These are phyloP conservation scores for Centropus bengalensis DNA, from an alignment of 2,113 vertebrate genomes.

Conservation along the genomic window DNA sequence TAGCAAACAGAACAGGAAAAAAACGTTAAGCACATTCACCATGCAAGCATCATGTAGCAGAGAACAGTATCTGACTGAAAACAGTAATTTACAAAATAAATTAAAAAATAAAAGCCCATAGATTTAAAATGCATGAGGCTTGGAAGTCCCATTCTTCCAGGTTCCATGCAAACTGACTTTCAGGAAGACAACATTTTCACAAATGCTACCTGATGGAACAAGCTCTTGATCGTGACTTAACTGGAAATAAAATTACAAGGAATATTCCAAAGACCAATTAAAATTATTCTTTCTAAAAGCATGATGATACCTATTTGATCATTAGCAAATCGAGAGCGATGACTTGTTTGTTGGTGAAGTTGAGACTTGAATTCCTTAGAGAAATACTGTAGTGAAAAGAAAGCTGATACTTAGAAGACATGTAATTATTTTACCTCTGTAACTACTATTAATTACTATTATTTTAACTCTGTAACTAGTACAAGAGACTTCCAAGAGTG, in stretches of 20 bases:
- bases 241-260: not conserved
- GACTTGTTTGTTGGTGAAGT: not conserved
- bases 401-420: not conserved
- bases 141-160: not conserved
- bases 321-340: not conserved
- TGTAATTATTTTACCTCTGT: not conserved
- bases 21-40: not conserved
- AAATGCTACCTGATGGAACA: not conserved
- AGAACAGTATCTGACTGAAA: not conserved
- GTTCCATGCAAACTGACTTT: not conserved
- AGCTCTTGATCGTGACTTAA: not conserved
- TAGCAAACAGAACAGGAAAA: not conserved
- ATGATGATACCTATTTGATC: not conserved
- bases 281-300: not conserved
- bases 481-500: not conserved
- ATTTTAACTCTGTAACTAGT: not conserved
- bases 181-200: not conserved
- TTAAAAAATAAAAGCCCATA: not conserved
- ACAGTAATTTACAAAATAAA: not conserved
- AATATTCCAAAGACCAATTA: not conserved
- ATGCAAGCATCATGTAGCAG: not conserved
- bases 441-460: not conserved
- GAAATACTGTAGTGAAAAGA: not conserved
- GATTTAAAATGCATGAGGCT: not conserved
- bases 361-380: not conserved